Evolutionary conservation across 2,888 invertebrate genomes (phyloP).

Genomic region (Halictus ligatus): DNA sequence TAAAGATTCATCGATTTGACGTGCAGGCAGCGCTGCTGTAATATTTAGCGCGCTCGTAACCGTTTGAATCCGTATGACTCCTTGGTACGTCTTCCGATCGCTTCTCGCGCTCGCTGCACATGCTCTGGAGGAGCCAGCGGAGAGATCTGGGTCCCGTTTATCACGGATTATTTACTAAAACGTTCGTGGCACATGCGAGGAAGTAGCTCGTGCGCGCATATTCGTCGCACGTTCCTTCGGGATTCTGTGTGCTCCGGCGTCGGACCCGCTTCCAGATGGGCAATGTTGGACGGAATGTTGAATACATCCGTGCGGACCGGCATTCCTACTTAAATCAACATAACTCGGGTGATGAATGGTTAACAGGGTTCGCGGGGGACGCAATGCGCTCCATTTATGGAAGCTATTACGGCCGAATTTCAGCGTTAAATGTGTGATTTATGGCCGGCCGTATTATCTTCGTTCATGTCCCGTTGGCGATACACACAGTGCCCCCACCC

Average conservation of each 20-base stretch:
- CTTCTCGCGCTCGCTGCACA: not conserved
- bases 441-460: constrained; percentile 71
- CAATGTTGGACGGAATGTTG: constrained; percentile 72
- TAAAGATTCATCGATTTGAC: not conserved
- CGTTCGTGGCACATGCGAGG: constrained; percentile 12
- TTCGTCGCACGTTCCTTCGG: constrained; percentile 69
- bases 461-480: constrained; percentile 69
- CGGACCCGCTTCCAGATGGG: constrained; percentile 66
- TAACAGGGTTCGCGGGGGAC: constrained; percentile 67
- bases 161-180: constrained; percentile 52
- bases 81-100: not conserved
- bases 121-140: not conserved
- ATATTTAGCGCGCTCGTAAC: not conserved
- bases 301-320: constrained; percentile 68
- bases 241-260: constrained; percentile 56
- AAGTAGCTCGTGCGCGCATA: constrained; percentile 32
- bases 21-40: not conserved
- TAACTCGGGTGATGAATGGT: constrained; percentile 76
- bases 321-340: constrained; percentile 79
- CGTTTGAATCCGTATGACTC: not conserved
- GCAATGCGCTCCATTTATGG: constrained; percentile 74
- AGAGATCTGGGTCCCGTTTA: not conserved
- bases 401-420: constrained; percentile 74
- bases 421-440: constrained; percentile 75
- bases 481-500: constrained; percentile 46